Percentiles rank a stretch among this genome's conserved stretches.
These are phyloP conservation scores for Sabellastarte sp. DNA, from an alignment of 2,888 invertebrate species.

Conservation along the genomic window DNA sequence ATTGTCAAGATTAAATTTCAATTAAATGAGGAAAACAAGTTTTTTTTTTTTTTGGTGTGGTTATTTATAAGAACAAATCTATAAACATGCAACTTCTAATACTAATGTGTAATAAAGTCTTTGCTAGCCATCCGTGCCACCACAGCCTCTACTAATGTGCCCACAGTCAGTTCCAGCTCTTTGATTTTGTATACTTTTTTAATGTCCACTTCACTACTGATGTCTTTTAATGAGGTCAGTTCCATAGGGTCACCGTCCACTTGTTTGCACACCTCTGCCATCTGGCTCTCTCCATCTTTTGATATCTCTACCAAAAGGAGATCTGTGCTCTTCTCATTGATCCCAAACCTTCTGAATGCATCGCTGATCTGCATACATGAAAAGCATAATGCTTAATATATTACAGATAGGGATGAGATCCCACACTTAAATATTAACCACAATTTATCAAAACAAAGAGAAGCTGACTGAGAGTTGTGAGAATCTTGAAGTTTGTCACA, in stretches of 20 bases:
- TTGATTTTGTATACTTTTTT: not conserved
- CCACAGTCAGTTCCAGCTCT: not conserved
- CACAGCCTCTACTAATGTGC: not conserved
- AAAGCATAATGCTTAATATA: too few relatives aligned
- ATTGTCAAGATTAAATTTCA: too few relatives aligned
- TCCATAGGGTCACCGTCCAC: not conserved
- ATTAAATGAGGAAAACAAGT: too few relatives aligned
- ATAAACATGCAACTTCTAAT: too few relatives aligned
- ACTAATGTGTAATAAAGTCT: not conserved
- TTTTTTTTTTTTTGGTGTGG: too few relatives aligned
- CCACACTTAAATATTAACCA: too few relatives aligned
- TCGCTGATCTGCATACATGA: not conserved
- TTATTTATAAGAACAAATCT: too few relatives aligned
- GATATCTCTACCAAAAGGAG: not conserved
- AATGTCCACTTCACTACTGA: not conserved
- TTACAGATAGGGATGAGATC: too few relatives aligned
- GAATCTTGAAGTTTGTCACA: too few relatives aligned
- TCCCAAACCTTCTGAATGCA: not conserved
- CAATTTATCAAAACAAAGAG: too few relatives aligned
- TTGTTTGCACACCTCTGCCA: not conserved
- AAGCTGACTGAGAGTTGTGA: too few relatives aligned
- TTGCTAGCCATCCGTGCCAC: not conserved
- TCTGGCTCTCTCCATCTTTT: not conserved
- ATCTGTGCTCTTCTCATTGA: not conserved
- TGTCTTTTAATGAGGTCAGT: not conserved